A percentile compares a stretch with the other conserved stretches of the same genome.
Conservation (phyloP, 1,140 invertebrate species). For the Trissolcus basalis region DNA sequence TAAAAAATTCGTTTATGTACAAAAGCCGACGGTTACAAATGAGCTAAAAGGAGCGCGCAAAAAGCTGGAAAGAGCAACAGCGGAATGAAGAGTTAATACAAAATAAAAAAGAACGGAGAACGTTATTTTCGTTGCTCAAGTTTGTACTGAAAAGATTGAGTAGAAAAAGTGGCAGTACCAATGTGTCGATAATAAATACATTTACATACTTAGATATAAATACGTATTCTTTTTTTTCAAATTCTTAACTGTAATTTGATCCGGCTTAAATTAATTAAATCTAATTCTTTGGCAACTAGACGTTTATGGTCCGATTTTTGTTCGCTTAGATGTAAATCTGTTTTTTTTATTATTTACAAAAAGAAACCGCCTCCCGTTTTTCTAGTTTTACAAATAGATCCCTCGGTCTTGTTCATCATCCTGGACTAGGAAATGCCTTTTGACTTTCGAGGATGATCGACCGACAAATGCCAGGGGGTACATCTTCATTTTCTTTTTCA, state of each 20-base stretch:
- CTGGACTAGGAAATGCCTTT: conserved; percentile 52
- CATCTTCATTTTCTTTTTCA: conserved; percentile 11
- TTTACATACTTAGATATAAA: not conserved
- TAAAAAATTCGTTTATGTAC: conserved; percentile 11
- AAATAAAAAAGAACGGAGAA: too few relatives aligned
- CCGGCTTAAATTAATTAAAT: conserved; percentile 53
- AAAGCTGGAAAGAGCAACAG: conserved; percentile 22
- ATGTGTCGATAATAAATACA: not conserved
- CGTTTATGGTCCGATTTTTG: conserved; percentile 64
- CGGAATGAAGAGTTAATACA: not conserved
- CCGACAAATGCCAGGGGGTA: conserved; percentile 27
- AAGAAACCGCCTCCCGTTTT: conserved; percentile 6
- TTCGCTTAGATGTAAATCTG: conserved; percentile 2
- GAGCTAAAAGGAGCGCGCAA: conserved; percentile 6
- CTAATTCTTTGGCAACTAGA: conserved; percentile 73
- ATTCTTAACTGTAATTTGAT: not conserved
- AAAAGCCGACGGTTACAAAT: conserved; percentile 13
- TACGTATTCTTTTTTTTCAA: not conserved
- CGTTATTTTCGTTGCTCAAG: conserved; percentile 38
- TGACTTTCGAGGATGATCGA: conserved; percentile 23
- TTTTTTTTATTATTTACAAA: conserved; percentile 49
- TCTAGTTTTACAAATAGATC: conserved; percentile 48
- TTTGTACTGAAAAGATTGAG: conserved; percentile 41
- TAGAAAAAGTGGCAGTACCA: conserved; percentile 50
- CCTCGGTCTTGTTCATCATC: conserved; percentile 29